Evolutionary conservation across 2,113 vertebrate genomes (phyloP).

Genomic region (Meriones unguiculatus): DNA sequence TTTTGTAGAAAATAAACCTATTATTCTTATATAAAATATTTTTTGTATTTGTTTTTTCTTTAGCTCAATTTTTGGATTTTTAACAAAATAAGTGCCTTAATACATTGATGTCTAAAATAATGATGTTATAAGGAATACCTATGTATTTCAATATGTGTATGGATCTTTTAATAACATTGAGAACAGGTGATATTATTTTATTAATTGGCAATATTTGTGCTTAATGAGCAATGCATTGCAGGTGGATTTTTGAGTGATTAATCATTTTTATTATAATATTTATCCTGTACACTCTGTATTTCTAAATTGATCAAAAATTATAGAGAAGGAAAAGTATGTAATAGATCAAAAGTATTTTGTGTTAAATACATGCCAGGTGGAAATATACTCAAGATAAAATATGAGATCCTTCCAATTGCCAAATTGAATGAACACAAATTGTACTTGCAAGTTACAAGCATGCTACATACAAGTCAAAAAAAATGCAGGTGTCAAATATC

Average conservation of each 20-base stretch:
- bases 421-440: neutral
- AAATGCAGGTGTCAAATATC: neutral
- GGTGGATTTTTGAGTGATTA: neutral
- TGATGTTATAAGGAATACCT: neutral
- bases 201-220: neutral
- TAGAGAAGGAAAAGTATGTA: neutral
- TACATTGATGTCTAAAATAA: neutral
- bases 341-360: neutral
- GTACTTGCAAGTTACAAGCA: neutral
- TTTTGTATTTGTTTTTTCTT: neutral
- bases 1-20: neutral
- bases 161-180: neutral
- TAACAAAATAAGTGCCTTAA: neutral
- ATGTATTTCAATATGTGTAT: neutral
- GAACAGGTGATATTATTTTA: neutral
- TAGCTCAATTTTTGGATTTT: neutral
- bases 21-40: neutral
- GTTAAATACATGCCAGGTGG: neutral
- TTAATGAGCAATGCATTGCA: neutral
- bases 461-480: neutral
- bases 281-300: neutral
- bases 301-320: neutral
- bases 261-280: neutral
- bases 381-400: neutral
- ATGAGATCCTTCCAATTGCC: neutral